phyloP scores from a whole-genome alignment of 2,113 vertebrate genomes.

The Talpa occidentalis region DNA sequence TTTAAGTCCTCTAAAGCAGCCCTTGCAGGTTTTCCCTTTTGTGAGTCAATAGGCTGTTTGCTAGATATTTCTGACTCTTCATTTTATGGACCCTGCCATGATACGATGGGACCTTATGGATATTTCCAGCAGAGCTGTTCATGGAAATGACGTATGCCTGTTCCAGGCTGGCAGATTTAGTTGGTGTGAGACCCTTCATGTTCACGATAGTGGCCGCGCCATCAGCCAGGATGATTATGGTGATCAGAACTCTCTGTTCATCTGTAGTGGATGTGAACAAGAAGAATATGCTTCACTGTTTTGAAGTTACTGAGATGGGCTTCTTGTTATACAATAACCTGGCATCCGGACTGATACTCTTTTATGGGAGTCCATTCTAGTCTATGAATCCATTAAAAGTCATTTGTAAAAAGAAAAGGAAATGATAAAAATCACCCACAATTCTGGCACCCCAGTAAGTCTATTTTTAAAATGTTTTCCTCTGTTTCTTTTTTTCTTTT shows the following conservation, averaged over 20 bases:
- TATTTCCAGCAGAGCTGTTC: constrained; percentile 6
- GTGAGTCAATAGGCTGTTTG: neutral
- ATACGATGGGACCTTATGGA: neutral
- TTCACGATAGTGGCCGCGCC: neutral
- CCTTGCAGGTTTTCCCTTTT: neutral
- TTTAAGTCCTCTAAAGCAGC: neutral
- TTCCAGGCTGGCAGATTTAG: neutral
- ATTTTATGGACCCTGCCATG: neutral
- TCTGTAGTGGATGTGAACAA: neutral
- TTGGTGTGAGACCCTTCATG: neutral
- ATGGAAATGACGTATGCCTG: neutral
- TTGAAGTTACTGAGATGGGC: neutral
- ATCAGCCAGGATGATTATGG: neutral
- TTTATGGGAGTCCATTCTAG: neutral
- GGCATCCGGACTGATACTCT: neutral
- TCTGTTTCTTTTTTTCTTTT: neutral
- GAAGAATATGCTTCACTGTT: neutral
- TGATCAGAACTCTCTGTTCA: neutral
- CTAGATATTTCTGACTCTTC: neutral
- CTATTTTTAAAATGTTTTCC: neutral
- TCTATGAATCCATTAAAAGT: too few species aligned
- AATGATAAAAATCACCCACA: neutral
- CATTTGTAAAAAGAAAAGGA: neutral
- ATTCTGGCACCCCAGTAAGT: neutral
- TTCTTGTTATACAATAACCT: neutral